Conservation (phyloP, 2,797 vertebrate species). For the Petrocephalus schoutedeni region DNA sequence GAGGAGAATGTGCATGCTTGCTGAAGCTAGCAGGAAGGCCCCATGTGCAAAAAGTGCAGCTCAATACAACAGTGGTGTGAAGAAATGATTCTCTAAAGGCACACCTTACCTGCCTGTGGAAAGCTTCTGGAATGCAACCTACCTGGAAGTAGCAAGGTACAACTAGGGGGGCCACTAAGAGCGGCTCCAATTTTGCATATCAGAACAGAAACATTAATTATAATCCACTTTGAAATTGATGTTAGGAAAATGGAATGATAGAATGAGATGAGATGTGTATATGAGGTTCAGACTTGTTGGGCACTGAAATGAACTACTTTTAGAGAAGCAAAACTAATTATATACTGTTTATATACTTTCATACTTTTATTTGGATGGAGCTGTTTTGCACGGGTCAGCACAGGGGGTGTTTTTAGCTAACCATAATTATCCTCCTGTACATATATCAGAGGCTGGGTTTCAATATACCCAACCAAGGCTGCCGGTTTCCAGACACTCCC, state of each 20-base stretch:
- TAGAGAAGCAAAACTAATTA: not conserved
- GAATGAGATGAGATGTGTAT: not conserved
- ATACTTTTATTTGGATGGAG: not conserved
- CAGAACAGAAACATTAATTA: not conserved
- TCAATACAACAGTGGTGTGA: not conserved
- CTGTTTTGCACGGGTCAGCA: not conserved
- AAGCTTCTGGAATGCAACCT: not conserved
- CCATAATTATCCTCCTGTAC: not conserved
- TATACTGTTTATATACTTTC: not conserved
- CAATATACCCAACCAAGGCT: not conserved
- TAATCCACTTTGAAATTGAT: not conserved
- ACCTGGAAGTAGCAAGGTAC: not conserved
- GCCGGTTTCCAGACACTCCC: not conserved
- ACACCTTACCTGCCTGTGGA: not conserved
- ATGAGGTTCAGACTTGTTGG: not conserved
- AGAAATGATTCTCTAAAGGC: not conserved
- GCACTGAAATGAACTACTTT: not conserved
- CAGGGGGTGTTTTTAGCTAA: not conserved
- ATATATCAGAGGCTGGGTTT: not conserved
- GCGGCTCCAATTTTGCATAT: not conserved
- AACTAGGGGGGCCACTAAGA: not conserved
- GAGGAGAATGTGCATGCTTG: not conserved
- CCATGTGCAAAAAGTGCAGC: not conserved
- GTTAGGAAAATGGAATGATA: not conserved
- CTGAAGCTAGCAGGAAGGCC: not conserved